Evolutionary conservation across 2,888 invertebrate genomes (phyloP).

Genomic region (Eurytoma californica): DNA sequence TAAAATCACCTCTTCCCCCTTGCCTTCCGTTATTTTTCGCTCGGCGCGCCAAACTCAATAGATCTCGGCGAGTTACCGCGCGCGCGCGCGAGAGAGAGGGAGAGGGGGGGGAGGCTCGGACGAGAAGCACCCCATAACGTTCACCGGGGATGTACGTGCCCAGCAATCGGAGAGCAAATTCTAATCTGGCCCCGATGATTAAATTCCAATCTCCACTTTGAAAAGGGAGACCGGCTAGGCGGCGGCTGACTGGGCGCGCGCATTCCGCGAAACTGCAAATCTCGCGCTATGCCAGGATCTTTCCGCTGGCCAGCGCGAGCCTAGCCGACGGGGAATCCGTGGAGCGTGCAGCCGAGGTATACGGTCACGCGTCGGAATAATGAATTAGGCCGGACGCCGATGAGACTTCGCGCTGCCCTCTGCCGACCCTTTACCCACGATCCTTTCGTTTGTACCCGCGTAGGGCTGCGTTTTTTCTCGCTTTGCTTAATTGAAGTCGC

Average conservation of each 20-base stretch:
- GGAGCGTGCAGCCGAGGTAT: too few species aligned
- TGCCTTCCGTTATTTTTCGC: conserved; percentile 27
- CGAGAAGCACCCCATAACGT: background rate
- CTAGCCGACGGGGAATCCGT: background rate
- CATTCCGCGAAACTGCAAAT: conserved; percentile 46
- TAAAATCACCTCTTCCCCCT: background rate
- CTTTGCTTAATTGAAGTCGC: too few species aligned
- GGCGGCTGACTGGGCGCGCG: background rate
- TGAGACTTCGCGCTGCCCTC: too few species aligned
- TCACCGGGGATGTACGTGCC: background rate
- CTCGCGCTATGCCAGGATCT: conserved; percentile 27
- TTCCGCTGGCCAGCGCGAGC: conserved; percentile 3
- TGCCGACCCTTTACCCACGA: too few species aligned
- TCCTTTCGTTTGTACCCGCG: too few species aligned
- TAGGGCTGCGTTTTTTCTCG: too few species aligned
- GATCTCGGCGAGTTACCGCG: background rate
- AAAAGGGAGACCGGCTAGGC: conserved; percentile 17
- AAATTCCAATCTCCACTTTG: conserved; percentile 51
- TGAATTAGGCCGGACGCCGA: too few species aligned
- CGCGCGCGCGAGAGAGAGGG: background rate
- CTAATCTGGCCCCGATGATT: conserved; percentile 46
- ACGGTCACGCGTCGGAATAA: too few species aligned
- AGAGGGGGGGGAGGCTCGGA: background rate
- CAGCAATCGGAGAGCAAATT: conserved; percentile 43
- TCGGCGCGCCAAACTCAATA: conserved; percentile 20